A percentile compares a stretch with the other conserved stretches of the same genome.
These are phyloP conservation scores for Aurelia coerulea DNA, from an alignment of 30 jellyfish, hydroid and myxozoan species.

Conservation along the genomic window DNA sequence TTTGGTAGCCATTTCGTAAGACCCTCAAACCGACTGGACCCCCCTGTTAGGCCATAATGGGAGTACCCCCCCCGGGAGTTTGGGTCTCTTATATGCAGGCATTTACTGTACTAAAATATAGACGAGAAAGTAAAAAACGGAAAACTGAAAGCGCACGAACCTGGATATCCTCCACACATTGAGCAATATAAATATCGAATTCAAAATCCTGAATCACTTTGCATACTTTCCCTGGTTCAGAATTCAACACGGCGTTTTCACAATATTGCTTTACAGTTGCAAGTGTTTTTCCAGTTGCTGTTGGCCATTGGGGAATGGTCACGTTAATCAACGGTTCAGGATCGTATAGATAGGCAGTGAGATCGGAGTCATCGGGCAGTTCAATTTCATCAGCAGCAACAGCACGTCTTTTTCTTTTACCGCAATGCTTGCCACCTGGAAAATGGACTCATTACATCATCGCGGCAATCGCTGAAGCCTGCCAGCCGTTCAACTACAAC, in stretches of 20 bases:
- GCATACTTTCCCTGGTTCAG: conserved; percentile 70
- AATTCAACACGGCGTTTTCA: conserved; percentile 21
- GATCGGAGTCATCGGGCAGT: conserved; percentile 75
- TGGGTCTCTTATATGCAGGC: too few species aligned
- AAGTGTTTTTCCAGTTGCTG: conserved; percentile 70
- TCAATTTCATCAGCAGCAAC: conserved; percentile 45
- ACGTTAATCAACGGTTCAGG: conserved; percentile 39
- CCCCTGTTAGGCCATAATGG: too few species aligned
- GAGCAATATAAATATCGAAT: conserved; percentile 26
- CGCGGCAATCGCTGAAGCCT: too few species aligned
- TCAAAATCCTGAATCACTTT: conserved; percentile 43
- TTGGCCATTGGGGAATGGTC: conserved; percentile 71
- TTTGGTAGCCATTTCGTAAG: too few species aligned
- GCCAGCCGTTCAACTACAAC: too few species aligned
- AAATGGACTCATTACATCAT: too few species aligned
- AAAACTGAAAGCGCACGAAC: conserved; percentile 1
- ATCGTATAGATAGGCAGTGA: conserved; percentile 50
- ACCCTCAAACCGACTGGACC: too few species aligned
- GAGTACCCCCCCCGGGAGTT: too few species aligned
- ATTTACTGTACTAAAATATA: too few species aligned
- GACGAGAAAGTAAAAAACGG: too few species aligned
- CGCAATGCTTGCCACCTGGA: conserved; percentile 87
- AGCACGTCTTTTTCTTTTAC: conserved; percentile 66
- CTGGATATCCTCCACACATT: conserved; percentile 85
- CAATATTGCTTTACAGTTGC: conserved; percentile 45